Evolutionary conservation across 1,140 invertebrate species (phyloP).

Genomic region (Latrodectus geometricus): DNA sequence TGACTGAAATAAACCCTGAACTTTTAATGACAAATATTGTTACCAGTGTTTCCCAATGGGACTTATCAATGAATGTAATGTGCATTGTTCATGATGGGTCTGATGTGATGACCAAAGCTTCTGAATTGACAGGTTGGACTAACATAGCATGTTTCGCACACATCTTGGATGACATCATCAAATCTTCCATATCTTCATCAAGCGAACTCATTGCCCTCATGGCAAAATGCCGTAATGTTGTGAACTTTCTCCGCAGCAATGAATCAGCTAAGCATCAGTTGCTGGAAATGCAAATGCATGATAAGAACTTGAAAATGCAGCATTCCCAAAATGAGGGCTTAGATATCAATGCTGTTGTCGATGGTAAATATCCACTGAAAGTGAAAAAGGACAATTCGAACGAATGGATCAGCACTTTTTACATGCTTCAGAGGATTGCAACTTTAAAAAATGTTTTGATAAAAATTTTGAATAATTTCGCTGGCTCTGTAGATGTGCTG

Average conservation of each 20-base stretch:
- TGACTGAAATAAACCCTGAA: constrained; percentile 25
- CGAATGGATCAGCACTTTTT: constrained; percentile 56
- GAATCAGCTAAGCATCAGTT: constrained; percentile 50
- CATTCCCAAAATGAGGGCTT: constrained; percentile 20
- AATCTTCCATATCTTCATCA: constrained; percentile 20
- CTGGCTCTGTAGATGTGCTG: constrained; percentile 11
- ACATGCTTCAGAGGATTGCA: constrained; percentile 57
- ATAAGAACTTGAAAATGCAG: constrained; percentile 53
- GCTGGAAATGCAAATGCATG: constrained; percentile 53
- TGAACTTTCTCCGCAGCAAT: constrained; percentile 42
- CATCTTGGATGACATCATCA: constrained; percentile 48
- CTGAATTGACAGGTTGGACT: constrained; percentile 37
- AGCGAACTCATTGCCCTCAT: constrained; percentile 27
- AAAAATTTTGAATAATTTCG: constrained; percentile 25
- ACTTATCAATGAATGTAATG: constrained; percentile 37
- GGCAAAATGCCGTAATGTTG: constrained; percentile 40
- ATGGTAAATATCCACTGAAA: constrained; percentile 52
- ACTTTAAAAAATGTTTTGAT: constrained; percentile 51
- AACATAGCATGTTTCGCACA: constrained; percentile 41
- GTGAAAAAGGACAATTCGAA: constrained; percentile 53
- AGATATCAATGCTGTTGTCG: constrained; percentile 42
- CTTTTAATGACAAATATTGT: constrained; percentile 43
- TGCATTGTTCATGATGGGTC: constrained; percentile 52
- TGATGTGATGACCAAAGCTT: constrained; percentile 36
- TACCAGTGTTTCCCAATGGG: constrained; percentile 48